A percentile compares a stretch with the other conserved stretches of the same genome.
Conservation (phyloP, 2,797 vertebrate species). For the Alcedo quadribrachys region DNA sequence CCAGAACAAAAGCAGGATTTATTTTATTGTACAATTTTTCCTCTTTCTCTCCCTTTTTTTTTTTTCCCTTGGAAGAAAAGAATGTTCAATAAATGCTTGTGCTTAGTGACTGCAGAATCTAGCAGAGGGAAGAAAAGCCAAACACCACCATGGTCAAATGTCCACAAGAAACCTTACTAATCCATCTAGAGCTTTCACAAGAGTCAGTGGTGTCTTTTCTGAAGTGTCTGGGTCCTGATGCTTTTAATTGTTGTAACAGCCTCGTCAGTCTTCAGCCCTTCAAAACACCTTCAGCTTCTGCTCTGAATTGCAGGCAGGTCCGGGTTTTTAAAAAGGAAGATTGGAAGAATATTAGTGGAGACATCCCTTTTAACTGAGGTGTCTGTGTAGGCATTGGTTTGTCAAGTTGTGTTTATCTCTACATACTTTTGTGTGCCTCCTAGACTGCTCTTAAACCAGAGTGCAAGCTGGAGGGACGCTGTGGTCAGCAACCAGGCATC, state of each 20-base stretch:
- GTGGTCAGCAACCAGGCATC: background rate
- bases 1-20: conserved; percentile 75
- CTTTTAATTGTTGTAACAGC: background rate
- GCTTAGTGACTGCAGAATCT: conserved; percentile 23
- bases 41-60: conserved; percentile 8
- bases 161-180: background rate
- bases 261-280: background rate
- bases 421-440: fast-evolving
- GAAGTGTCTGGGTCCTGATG: background rate
- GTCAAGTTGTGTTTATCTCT: background rate
- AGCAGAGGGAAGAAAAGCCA: background rate
- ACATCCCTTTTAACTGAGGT: background rate
- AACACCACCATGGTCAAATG: background rate
- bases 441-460: background rate
- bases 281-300: conserved; percentile 42
- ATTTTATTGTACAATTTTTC: conserved; percentile 29
- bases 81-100: conserved; percentile 30
- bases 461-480: background rate
- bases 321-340: conserved; percentile 4
- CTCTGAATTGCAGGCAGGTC: conserved; percentile 10
- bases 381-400: background rate
- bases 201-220: background rate
- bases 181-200: background rate
- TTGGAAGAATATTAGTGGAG: background rate
- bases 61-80: conserved; percentile 14